Percentiles rank a stretch among this genome's conserved stretches.
Evolutionary conservation across 2,888 invertebrate genomes (phyloP).

Genomic region (Tetranychus piercei): DNA sequence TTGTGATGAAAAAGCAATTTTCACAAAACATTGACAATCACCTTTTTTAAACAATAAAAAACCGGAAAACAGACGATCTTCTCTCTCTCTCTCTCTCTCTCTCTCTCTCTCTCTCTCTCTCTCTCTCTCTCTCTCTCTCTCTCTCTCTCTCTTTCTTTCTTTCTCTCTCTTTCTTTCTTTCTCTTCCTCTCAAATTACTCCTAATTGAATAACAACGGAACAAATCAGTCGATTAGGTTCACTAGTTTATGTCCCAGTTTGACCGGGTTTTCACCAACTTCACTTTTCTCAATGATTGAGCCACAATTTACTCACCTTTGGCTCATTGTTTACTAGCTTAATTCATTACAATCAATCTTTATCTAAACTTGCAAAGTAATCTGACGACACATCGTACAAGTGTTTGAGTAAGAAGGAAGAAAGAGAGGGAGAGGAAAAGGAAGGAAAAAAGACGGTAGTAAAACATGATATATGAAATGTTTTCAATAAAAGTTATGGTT

Average conservation of each 20-base stretch:
- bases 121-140: background rate
- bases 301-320: background rate
- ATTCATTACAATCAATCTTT: no score
- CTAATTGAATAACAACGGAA: background rate
- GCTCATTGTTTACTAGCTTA: background rate
- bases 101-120: background rate
- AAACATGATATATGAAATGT: no score
- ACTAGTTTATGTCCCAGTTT: background rate
- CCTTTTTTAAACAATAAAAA: background rate
- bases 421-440: no score
- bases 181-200: background rate
- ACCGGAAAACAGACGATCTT: background rate
- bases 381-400: no score
- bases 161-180: background rate
- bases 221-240: background rate
- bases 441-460: no score
- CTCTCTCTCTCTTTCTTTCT: background rate
- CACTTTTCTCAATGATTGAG: background rate
- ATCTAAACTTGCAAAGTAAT: no score
- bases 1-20: background rate
- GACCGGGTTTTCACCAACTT: background rate
- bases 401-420: no score
- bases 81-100: background rate
- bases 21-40: constrained; percentile 1
- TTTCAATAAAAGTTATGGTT: no score